Percentiles rank a stretch among this genome's conserved stretches.
Evolutionary conservation across 2,113 vertebrate species (phyloP).

Genomic region (Tylochromis polylepis): DNA sequence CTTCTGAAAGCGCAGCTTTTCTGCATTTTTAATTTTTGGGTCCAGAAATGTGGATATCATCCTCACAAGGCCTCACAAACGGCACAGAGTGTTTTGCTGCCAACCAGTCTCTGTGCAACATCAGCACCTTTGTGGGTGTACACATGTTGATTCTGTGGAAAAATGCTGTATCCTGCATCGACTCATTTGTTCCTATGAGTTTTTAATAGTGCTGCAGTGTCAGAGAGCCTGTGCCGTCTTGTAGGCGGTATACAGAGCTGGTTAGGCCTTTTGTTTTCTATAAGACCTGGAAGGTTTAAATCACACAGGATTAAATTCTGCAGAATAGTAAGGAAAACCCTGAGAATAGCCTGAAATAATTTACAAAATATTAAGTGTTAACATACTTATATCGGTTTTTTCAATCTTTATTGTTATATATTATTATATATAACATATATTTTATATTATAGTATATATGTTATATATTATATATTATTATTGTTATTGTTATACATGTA

Average conservation of each 20-base stretch:
- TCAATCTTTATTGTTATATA: neutral
- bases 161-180: conserved; percentile 8
- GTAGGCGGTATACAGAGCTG: neutral
- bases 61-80: neutral
- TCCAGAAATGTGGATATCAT: neutral
- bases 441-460: too few species aligned
- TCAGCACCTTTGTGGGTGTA: conserved; percentile 28
- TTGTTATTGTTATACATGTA: too few species aligned
- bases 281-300: neutral
- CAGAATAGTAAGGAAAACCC: neutral
- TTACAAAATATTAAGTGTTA: neutral
- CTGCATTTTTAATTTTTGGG: neutral
- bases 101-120: conserved; percentile 4
- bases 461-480: too few species aligned
- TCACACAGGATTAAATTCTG: neutral
- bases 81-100: neutral
- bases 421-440: too few species aligned
- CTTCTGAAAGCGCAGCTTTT: neutral
- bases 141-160: conserved; percentile 2
- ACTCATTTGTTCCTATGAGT: neutral
- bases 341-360: neutral
- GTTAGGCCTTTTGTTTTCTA: neutral
- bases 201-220: neutral
- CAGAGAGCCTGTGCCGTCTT: neutral
- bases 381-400: neutral